Conservation (phyloP, 2,888 invertebrate genomes). For the Lagria hirta region DNA sequence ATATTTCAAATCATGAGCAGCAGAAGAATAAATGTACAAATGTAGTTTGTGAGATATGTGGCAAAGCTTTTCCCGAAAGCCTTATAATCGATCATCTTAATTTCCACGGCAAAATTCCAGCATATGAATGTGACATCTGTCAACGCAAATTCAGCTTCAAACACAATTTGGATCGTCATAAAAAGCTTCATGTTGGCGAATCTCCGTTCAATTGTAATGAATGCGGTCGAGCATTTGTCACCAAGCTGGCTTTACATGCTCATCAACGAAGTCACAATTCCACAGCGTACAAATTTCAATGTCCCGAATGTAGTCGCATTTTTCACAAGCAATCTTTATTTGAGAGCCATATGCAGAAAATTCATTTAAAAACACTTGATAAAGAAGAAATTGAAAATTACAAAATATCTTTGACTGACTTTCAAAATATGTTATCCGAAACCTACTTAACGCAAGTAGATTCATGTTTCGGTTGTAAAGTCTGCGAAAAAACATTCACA, state of each 20-base stretch:
- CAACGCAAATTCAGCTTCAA: constrained; percentile 30
- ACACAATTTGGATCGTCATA: constrained; percentile 34
- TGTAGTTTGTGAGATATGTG: constrained; percentile 28
- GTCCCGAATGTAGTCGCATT: constrained; percentile 29
- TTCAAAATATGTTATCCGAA: too few relatives aligned
- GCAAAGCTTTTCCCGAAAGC: constrained; percentile 27
- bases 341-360: constrained; percentile 29
- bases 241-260: constrained; percentile 19
- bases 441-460: too few relatives aligned
- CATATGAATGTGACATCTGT: constrained; percentile 33
- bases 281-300: too few relatives aligned
- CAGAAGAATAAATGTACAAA: too few relatives aligned
- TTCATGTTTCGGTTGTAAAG: too few relatives aligned
- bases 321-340: constrained; percentile 27
- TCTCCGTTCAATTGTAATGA: constrained; percentile 21
- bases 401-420: too few relatives aligned
- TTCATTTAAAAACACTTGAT: too few relatives aligned
- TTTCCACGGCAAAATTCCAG: constrained; percentile 30
- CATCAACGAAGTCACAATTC: constrained; percentile 20
- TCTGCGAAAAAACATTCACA: too few relatives aligned
- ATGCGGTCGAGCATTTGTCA: constrained; percentile 25
- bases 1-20: too few relatives aligned
- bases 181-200: constrained; percentile 35
- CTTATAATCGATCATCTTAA: constrained; percentile 30
- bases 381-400: too few relatives aligned